Conservation (phyloP, 2,888 invertebrate species). For the Catocala sponsa region DNA sequence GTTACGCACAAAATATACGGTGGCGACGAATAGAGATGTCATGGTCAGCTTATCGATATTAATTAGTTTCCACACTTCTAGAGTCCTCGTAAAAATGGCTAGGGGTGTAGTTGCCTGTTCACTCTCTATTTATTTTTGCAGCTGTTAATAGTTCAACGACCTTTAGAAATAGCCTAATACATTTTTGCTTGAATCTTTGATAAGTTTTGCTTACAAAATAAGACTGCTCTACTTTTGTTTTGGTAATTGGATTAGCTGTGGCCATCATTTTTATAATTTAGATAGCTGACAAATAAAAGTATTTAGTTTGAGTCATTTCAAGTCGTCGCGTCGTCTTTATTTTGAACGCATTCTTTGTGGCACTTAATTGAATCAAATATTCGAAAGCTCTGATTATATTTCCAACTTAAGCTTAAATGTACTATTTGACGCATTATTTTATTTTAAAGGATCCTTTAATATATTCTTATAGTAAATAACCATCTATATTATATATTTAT, state of each 20-base stretch:
- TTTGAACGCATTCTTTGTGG: no score
- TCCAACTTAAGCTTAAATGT: no score
- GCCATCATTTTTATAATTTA: slow-evolving; percentile 23
- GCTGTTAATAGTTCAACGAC: slow-evolving; percentile 27
- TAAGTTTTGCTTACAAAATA: slow-evolving; percentile 23
- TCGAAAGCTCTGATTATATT: no score
- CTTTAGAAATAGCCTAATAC: slow-evolving; percentile 14
- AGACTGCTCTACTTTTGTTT: slow-evolving; percentile 18
- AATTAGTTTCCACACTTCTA: slow-evolving; percentile 51
- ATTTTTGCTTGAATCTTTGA: slow-evolving; percentile 13
- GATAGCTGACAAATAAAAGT: slow-evolving; percentile 5
- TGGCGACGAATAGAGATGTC: slow-evolving; percentile 75
- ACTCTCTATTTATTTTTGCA: slow-evolving; percentile 30
- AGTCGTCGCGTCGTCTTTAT: no score
- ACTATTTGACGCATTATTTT: no score
- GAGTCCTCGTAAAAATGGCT: slow-evolving; percentile 30
- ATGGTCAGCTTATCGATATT: slow-evolving; percentile 73
- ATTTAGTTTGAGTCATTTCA: no score
- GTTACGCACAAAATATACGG: slow-evolving; percentile 83
- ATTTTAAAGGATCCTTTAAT: no score
- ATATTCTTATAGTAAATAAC: no score
- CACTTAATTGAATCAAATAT: no score
- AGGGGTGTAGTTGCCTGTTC: slow-evolving; percentile 23
- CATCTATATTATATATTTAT: no score
- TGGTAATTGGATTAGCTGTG: slow-evolving; percentile 33